A percentile compares a stretch with the other conserved stretches of the same genome.
Conservation (phyloP, 1,140 invertebrate species). For the Cotesia vestalis region DNA sequence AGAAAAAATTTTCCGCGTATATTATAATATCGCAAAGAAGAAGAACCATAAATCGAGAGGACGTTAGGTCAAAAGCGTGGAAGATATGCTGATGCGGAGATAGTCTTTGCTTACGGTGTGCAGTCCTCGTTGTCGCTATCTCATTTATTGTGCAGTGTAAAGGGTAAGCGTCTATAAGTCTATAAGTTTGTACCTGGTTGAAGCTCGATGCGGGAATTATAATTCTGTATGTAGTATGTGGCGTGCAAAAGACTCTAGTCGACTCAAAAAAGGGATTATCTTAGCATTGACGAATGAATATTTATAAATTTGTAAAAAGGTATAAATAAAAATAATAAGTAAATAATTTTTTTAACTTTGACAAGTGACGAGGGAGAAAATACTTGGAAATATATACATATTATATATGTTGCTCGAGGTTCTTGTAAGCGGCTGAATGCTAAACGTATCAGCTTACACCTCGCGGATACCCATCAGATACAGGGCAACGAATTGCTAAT, state of each 20-base stretch:
- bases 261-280: constrained; percentile 6
- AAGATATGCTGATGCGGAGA: constrained; percentile 38
- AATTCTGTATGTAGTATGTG: too few relatives aligned
- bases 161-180: not conserved
- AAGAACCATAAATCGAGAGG: constrained; percentile 38
- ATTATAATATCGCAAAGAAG: constrained; percentile 20
- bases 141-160: not conserved
- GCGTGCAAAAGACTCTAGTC: too few relatives aligned
- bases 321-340: too few relatives aligned
- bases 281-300: too few relatives aligned
- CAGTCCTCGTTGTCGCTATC: constrained; percentile 22
- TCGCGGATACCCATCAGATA: not conserved
- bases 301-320: too few relatives aligned
- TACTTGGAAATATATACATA: not conserved
- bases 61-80: constrained; percentile 39
- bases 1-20: constrained; percentile 37
- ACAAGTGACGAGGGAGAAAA: not conserved
- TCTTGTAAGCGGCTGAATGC: not conserved
- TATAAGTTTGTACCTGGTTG: not conserved
- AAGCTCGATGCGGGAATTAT: not conserved
- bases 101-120: constrained; percentile 23
- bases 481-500: constrained; percentile 7
- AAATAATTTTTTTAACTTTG: too few relatives aligned
- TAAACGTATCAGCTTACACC: constrained; percentile 9
- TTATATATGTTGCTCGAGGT: not conserved